These are phyloP conservation scores for Chelon auratus DNA, from an alignment of 2,797 vertebrate species.

Conservation along the genomic window DNA sequence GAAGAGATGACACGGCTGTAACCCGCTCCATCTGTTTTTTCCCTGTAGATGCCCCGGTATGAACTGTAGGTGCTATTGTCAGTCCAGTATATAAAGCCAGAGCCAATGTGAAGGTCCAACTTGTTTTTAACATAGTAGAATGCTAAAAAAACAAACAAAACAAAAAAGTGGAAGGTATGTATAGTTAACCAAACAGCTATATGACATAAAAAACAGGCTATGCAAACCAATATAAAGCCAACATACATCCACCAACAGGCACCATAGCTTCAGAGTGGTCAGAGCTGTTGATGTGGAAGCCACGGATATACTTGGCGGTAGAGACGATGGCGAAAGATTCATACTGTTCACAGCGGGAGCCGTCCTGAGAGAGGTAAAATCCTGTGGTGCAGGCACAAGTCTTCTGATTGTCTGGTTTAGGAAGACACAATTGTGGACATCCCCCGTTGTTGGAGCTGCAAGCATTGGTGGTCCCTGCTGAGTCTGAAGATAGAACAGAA, in stretches of 20 bases:
- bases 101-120: conserved; percentile 78
- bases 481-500: conserved; percentile 53
- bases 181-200: background rate
- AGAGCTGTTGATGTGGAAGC: conserved; percentile 85
- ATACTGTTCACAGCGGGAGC: conserved; percentile 76
- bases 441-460: conserved; percentile 83
- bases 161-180: background rate
- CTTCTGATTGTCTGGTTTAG: conserved; percentile 77
- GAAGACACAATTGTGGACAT: conserved; percentile 82
- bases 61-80: conserved; percentile 71
- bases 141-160: conserved; percentile 49
- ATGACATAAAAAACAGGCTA: background rate
- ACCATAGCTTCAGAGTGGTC: conserved; percentile 86
- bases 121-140: conserved; percentile 60
- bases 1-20: conserved; percentile 78
- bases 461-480: conserved; percentile 78
- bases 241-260: conserved; percentile 80
- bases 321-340: conserved; percentile 82
- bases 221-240: background rate
- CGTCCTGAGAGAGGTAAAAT: conserved; percentile 75
- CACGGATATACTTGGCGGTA: conserved; percentile 72
- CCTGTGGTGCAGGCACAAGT: conserved; percentile 83
- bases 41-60: conserved; percentile 74
- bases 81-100: conserved; percentile 80
- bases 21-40: conserved; percentile 76